Base-by-base conservation (phyloP, 2,797 vertebrate genomes). In the Lepilemur septentrionalis region DNA sequence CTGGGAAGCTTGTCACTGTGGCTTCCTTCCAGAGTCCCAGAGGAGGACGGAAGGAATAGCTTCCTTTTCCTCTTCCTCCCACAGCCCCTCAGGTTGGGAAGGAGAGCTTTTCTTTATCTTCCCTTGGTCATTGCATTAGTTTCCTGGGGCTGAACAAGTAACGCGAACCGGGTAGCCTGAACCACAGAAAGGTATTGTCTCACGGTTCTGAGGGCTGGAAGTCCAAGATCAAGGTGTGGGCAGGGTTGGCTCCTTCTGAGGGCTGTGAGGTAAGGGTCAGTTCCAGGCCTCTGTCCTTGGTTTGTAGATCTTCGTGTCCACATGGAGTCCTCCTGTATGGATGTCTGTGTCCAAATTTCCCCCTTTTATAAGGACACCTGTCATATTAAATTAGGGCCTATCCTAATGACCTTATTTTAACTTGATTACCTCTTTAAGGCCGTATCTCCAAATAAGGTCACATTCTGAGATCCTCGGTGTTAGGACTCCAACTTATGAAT, bases 241-340 rank as follows among this genome's bases (percentile, higher is more conserved):
- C 23, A 46, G 4, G 30, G 23, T 20, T 28, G 70, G 41, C 69
- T 89, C 18, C 38, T 46, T 61, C 25, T 63, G 35, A 82, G 35
- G 46, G 22, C 30, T 38, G 10, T 57, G 23, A 3, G 32, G 2
- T 11, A 30, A n/a, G 46, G 20, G 3, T 41, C 38, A 59, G 22
- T 67, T 9, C 41, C 28, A n/a, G 13, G 50, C n/a, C 38, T 50
- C 1, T 72, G 25, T 38, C 85, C 63, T 86, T 43, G 11, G 22
- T 15, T n/a, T 22, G 5, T 28, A 3, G 30, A 12, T 57, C 73
- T 59, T 63, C n/a, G 1, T 5, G 22, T 25, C 38, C 4, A 1
- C 0, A 0, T 10, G 23, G 20, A 28, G 1, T 18, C 23, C 72
- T 65, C 12, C 46, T 12, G 0, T 43, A 2, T 30, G 41, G 69